phyloP scores from a whole-genome alignment of 2,888 invertebrate species.

The Arenicola marina region DNA sequence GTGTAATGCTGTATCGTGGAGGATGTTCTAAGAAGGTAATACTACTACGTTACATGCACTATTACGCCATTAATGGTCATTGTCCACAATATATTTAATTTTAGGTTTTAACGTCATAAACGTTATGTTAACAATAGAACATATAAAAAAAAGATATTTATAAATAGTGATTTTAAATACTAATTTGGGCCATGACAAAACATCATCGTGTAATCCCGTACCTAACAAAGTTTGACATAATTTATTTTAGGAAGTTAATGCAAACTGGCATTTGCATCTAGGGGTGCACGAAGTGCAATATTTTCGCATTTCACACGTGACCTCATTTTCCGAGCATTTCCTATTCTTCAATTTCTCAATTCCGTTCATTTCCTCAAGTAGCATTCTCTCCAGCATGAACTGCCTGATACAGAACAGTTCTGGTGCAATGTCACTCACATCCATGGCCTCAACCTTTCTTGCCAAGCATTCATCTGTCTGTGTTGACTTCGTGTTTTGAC shows the following conservation, averaged over 20 bases:
- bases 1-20: neutral
- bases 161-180: too few relatives aligned
- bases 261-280: neutral
- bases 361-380: neutral
- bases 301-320: neutral
- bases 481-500: neutral
- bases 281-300: neutral
- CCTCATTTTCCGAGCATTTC: neutral
- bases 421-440: neutral
- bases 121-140: too few relatives aligned
- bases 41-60: neutral
- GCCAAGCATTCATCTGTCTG: neutral
- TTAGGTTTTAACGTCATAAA: too few relatives aligned
- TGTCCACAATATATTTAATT: too few relatives aligned
- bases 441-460: neutral
- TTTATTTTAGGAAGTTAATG: too few relatives aligned
- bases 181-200: too few relatives aligned
- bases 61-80: neutral
- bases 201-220: too few relatives aligned
- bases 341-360: neutral
- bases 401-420: neutral
- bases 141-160: too few relatives aligned
- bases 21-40: neutral
- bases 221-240: too few relatives aligned
- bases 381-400: neutral